Conservation (phyloP, 2,888 invertebrate species). For the Chaitophorus viminalis region DNA sequence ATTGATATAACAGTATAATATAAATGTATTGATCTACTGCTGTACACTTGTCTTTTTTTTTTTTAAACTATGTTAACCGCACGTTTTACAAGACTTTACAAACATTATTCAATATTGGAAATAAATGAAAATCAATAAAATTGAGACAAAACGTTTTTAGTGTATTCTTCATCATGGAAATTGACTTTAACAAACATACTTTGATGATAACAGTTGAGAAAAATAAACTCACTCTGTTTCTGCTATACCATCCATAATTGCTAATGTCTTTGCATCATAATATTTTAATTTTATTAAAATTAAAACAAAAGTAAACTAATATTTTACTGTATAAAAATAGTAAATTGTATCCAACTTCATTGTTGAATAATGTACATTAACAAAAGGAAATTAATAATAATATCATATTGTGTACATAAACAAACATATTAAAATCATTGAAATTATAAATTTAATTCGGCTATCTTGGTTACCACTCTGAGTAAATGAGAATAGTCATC, state of each 20-base stretch:
- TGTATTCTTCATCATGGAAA: neutral
- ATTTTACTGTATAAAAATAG: slow-evolving; percentile 13
- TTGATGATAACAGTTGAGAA: neutral
- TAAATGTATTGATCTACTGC: neutral
- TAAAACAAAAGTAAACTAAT: neutral
- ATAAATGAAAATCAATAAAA: neutral
- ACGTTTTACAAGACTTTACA: neutral
- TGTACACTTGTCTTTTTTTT: slow-evolving; percentile 10
- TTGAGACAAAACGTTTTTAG: neutral
- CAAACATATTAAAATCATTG: neutral
- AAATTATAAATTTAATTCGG: slow-evolving; percentile 36
- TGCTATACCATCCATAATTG: neutral
- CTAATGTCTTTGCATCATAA: neutral
- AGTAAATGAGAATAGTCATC: slow-evolving; percentile 50
- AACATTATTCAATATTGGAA: slow-evolving; percentile 6
- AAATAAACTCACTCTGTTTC: neutral
- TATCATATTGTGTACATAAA: neutral
- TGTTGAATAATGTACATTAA: neutral
- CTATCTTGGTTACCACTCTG: slow-evolving; percentile 29
- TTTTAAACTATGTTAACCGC: neutral
- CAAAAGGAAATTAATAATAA: slow-evolving; percentile 20
- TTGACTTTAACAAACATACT: slow-evolving; percentile 29
- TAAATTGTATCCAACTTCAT: no score
- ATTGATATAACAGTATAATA: slow-evolving; percentile 1
- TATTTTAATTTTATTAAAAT: neutral